Evolutionary conservation across 2,797 vertebrate species (phyloP), one percentile per base, ranked within the genome.

Genomic region (Gallinago nigripennis): DNA sequence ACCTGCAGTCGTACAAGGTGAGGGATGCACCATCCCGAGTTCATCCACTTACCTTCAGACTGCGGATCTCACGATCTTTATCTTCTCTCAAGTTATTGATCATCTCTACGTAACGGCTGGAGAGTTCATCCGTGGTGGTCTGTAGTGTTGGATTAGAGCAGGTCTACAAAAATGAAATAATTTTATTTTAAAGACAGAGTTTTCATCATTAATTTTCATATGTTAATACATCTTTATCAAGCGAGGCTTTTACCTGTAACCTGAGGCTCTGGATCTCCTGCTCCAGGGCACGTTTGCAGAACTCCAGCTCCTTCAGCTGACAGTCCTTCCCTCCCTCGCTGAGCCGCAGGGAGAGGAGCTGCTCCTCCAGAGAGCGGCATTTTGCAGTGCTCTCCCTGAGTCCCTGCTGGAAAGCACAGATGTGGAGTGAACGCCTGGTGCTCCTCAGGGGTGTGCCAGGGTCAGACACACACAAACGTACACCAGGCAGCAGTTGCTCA

Each of bases 201-300:
- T 51, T 45, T 15, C 18, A 19, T 19, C 9, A 0, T 25, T 17
- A 1, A 8, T 23, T 70, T 21, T 19, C n/a, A 30, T 9, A 2
- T 4, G 0, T 10, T 6, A 13, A 4, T 10, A 11, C 13, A 28
- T 16, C 24, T 10, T 10, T 64, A 41, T 10, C 33, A 19, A 12
- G 41, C 0, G 50, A 48, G 24, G 8, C 31, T 2, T 1, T 68
- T 96, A 99, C 99, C 98, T 99, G 99, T 37, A 99, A 98, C 51
- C 98, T 97, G 14, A 99, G 98, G 94, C 98, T 98, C 88, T 99
- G 98, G 54, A 99, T 98, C 97, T 99, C 99, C 86, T 99, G 98
- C 97, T 99, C 98, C 98, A 99, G 77, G 37, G 98, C 98, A 11
- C 96, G 97, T 94, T 98, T 98, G 94, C 97, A 94, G 43, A 98